Evolutionary conservation across 2,797 vertebrate genomes (phyloP).

Genomic region (Sylvilagus floridanus): DNA sequence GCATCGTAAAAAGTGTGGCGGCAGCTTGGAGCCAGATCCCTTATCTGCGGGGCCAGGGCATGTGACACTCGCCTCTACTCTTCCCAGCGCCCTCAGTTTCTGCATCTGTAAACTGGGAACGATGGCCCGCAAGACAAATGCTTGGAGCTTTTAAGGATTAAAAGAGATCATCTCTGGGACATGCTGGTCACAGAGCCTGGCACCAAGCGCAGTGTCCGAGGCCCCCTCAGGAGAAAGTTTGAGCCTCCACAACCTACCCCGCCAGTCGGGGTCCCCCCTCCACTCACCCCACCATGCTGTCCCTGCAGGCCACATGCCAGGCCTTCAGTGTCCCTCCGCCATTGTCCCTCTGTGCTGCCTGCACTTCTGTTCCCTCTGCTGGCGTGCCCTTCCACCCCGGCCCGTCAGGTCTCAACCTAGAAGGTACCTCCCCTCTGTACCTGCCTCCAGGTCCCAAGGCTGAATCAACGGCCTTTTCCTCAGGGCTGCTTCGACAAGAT

Average conservation of each 20-base stretch:
- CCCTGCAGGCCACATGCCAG: background rate
- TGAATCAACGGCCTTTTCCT: background rate
- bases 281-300: background rate
- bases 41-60: background rate
- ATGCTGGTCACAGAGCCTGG: background rate
- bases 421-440: background rate
- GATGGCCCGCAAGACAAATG: background rate
- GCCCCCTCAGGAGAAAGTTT: no score
- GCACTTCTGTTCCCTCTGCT: background rate
- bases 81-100: background rate
- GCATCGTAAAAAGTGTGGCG: background rate
- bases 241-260: background rate
- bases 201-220: background rate
- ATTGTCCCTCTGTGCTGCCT: no score
- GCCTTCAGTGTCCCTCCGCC: background rate
- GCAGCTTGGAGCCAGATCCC: background rate
- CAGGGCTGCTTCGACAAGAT: background rate
- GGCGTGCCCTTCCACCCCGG: background rate
- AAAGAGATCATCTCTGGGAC: background rate
- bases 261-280: background rate
- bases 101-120: background rate
- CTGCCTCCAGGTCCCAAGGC: background rate
- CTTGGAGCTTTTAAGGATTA: background rate
- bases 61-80: background rate
- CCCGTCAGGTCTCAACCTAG: background rate